A percentile compares a stretch with the other conserved stretches of the same genome.
Evolutionary conservation across 1,140 invertebrate species (phyloP).

Genomic region (Diplogasteroides magnus): DNA sequence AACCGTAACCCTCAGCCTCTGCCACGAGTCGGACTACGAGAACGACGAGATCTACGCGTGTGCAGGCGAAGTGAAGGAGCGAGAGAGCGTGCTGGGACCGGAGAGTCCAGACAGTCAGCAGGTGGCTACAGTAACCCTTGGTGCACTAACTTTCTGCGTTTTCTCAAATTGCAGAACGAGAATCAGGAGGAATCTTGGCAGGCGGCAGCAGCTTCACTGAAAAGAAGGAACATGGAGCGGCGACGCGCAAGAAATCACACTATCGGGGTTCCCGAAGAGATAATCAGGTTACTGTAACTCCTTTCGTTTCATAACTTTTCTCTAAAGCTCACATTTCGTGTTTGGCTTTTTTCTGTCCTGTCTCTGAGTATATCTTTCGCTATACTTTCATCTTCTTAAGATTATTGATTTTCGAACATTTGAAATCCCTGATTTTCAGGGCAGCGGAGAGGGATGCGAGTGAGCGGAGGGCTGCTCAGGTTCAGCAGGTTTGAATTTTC

Average conservation of each 20-base stretch:
- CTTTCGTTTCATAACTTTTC: constrained; percentile 3
- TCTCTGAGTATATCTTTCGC: not conserved
- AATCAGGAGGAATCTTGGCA: constrained; percentile 32
- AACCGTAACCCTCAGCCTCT: not conserved
- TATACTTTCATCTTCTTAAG: constrained; percentile 2
- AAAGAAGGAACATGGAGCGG: constrained; percentile 52
- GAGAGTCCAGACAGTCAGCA: constrained; percentile 11
- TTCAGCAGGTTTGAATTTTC: too few relatives aligned
- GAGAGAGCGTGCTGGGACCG: constrained; percentile 1
- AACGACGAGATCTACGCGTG: not conserved
- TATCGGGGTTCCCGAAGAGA: constrained; percentile 46
- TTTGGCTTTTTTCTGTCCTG: not conserved
- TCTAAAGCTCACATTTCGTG: not conserved
- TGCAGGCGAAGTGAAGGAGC: constrained; percentile 11
- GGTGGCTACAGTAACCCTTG: constrained; percentile 10
- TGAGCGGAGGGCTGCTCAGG: not conserved
- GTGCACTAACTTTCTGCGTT: constrained; percentile 9
- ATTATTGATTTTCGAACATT: not conserved
- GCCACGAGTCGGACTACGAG: not conserved
- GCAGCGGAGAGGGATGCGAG: not conserved
- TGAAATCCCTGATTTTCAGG: too few relatives aligned
- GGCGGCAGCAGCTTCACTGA: constrained; percentile 48
- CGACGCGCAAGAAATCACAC: constrained; percentile 43
- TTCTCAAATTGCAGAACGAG: constrained; percentile 17
- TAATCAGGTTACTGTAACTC: constrained; percentile 25